Percentiles rank a stretch among this genome's conserved stretches.
These are phyloP conservation scores for Pluvialis apricaria DNA, from an alignment of 2,113 vertebrate genomes.

Conservation along the genomic window DNA sequence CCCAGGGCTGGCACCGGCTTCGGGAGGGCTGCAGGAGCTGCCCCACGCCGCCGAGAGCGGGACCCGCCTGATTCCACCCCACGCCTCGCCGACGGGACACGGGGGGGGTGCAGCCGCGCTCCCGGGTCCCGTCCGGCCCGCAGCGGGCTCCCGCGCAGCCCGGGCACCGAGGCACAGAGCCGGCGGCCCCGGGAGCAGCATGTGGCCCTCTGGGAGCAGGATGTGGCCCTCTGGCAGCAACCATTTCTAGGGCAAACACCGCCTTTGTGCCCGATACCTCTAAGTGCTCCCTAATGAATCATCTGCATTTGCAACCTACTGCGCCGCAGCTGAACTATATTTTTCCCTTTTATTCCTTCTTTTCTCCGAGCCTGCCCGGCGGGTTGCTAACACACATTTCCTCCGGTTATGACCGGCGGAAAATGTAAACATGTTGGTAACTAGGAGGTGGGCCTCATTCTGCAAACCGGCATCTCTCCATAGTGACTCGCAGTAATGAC, in stretches of 20 bases:
- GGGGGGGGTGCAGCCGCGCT: background rate
- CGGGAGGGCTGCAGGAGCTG: background rate
- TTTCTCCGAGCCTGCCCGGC: background rate
- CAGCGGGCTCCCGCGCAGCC: background rate
- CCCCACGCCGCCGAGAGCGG: background rate
- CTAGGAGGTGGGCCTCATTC: conserved; percentile 22
- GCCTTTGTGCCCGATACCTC: background rate
- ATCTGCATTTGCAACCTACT: background rate
- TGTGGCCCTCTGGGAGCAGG: background rate
- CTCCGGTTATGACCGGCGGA: conserved; percentile 50
- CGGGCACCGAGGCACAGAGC: background rate
- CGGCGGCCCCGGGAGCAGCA: background rate
- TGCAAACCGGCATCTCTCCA: conserved; percentile 29
- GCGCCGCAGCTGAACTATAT: background rate
- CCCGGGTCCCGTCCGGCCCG: too few relatives aligned
- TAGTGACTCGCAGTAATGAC: conserved; percentile 58
- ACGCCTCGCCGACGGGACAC: background rate
- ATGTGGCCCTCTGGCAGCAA: background rate
- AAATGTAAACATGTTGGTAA: conserved; percentile 64
- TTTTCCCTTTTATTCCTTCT: background rate
- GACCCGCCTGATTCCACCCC: background rate
- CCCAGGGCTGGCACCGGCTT: background rate
- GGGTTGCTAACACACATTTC: conserved; percentile 53
- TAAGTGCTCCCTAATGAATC: background rate
- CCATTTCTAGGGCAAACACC: background rate